Evolutionary conservation across 2,888 invertebrate species (phyloP).

Genomic region (Apotomis turbidana): DNA sequence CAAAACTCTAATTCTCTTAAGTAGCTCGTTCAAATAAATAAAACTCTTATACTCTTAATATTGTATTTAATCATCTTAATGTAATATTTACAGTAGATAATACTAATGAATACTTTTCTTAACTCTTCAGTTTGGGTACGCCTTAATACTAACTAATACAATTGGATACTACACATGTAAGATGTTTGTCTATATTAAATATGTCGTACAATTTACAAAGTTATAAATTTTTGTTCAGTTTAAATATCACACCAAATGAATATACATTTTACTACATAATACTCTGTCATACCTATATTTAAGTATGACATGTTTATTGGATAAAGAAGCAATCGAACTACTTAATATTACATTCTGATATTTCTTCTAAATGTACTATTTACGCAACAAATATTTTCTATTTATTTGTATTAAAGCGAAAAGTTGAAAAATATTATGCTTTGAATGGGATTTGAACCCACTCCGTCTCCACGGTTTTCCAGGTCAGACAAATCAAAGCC

Average conservation of each 20-base stretch:
- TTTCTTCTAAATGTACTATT: too few relatives aligned
- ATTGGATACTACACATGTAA: slow-evolving; percentile 32
- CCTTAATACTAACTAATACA: slow-evolving; percentile 35
- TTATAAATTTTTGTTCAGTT: slow-evolving; percentile 37
- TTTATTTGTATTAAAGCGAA: too few relatives aligned
- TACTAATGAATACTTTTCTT: slow-evolving; percentile 33
- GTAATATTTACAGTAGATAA: slow-evolving; percentile 33
- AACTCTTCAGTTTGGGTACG: slow-evolving; percentile 31
- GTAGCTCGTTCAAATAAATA: not conserved
- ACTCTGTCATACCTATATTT: not conserved
- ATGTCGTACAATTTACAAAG: not conserved
- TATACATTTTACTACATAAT: slow-evolving; percentile 41
- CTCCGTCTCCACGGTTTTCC: too few relatives aligned
- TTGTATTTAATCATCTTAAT: slow-evolving; percentile 25
- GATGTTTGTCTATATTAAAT: not conserved
- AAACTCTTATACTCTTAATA: slow-evolving; percentile 4
- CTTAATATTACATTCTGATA: too few relatives aligned
- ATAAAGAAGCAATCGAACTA: not conserved
- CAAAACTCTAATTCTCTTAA: not conserved
- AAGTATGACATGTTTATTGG: not conserved
- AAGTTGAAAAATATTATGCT: too few relatives aligned
- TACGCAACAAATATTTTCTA: too few relatives aligned
- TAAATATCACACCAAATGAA: slow-evolving; percentile 71
- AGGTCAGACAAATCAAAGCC: too few relatives aligned
- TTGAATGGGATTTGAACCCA: too few relatives aligned